A percentile compares a stretch with the other conserved stretches of the same genome.
phyloP scores from a whole-genome alignment of 2,113 vertebrate genomes.

The Sula dactylatra region DNA sequence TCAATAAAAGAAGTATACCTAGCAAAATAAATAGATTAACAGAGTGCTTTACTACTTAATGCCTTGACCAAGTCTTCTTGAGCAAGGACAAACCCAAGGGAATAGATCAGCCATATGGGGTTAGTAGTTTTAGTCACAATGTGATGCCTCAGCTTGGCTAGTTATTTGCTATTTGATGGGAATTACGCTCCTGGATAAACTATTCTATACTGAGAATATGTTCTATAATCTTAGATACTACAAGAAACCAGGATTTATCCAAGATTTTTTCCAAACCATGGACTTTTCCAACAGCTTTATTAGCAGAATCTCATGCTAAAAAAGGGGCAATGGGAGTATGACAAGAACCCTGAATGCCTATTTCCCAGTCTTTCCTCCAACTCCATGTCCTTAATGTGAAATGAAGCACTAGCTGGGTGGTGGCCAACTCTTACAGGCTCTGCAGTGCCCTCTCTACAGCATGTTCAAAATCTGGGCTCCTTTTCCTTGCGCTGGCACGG shows the following conservation, averaged over 20 bases:
- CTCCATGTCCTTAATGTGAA: background rate
- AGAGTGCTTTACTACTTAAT: background rate
- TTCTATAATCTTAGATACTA: background rate
- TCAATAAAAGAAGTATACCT: background rate
- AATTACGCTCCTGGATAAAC: background rate
- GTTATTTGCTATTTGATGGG: background rate
- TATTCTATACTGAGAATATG: background rate
- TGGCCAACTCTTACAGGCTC: background rate
- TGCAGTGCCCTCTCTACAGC: background rate
- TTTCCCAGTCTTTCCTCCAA: background rate
- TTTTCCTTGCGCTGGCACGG: background rate
- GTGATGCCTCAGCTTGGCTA: background rate
- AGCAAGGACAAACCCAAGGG: background rate
- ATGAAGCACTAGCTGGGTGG: background rate
- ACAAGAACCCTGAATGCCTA: background rate
- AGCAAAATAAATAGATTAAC: background rate
- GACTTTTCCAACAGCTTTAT: background rate
- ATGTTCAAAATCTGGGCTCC: background rate
- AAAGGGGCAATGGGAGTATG: background rate
- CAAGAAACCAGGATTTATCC: background rate
- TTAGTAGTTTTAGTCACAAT: background rate
- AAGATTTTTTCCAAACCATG: background rate
- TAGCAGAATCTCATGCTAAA: background rate
- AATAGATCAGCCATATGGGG: background rate
- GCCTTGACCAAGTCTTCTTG: background rate